Base-by-base conservation (phyloP, 2,888 invertebrate genomes). In the Drosophila fulvimacula region DNA sequence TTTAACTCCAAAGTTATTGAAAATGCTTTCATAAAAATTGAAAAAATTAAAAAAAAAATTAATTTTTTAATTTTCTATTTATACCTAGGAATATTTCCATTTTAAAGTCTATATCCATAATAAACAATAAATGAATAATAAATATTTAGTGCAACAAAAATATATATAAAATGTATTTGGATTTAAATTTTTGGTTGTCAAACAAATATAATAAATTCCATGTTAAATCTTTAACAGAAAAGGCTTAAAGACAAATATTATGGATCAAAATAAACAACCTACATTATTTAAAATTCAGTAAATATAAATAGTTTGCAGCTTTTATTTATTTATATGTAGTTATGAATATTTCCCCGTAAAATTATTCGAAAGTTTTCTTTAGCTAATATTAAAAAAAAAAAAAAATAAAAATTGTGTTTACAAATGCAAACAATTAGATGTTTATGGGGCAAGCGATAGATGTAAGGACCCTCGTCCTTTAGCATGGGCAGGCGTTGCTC, bases 391-490 rank as follows among this genome's bases (percentile, higher is more conserved):
- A 2, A 2, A 21, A 5, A 13, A 11, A 30, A 5, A 13, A 9
- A 38, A 13, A 3, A 24, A 34, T 10, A 34, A 13, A 27, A 30
- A 17, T 9, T 21, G 5, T 57, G 58, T 49, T 49, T 30, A 19
- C 51, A 32, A 51, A 44, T 46, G 5, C 17, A 55, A 62, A 46
- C 62, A 44, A 53, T 65, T 46, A 15, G 38, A 48, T 55, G 21
- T 21, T n/a, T 36, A 48, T 15, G 41, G 52, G 21, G n/a, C 21
- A 65, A 11, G 5, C 11, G 17, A 41, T 34, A 27, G 17, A 7
- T 19, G 13, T 36, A 27, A 11, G 55, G 21, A 61, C 66, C 66
- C 63, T 67, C 63, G 66, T 70, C 36, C 53, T 60, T 60, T 6
- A 15, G 3, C n/a, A 1, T 1, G 30, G 36, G 34, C 19, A 44